These are phyloP conservation scores for Thermophis baileyi DNA, from an alignment of 2,113 vertebrate species.

Conservation along the genomic window DNA sequence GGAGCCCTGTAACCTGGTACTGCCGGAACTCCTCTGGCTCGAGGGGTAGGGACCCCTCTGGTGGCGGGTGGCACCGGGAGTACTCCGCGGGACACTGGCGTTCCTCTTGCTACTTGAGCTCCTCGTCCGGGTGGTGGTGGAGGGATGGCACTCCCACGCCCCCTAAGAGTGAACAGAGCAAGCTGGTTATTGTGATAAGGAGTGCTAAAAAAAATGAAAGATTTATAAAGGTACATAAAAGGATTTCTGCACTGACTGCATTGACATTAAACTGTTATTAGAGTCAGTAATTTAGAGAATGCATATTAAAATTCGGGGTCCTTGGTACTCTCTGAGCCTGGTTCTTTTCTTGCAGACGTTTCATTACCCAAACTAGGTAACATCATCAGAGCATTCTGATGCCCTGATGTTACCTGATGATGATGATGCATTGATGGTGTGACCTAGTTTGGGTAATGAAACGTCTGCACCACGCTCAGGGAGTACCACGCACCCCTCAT, in stretches of 20 bases:
- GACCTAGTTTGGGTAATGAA: no score
- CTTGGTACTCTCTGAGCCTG: background rate
- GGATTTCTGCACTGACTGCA: background rate
- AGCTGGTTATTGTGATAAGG: rapidly evolving
- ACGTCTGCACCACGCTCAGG: no score
- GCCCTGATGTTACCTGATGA: no score
- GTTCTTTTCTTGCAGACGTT: background rate
- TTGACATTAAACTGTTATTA: background rate
- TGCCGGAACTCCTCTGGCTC: conserved; percentile 74
- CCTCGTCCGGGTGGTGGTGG: conserved; percentile 79
- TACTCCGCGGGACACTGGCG: conserved; percentile 76
- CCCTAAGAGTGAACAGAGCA: conserved; percentile 68
- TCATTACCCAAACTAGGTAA: background rate
- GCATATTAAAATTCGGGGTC: background rate
- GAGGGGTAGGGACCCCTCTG: conserved; percentile 76
- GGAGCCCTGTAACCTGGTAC: conserved; percentile 82
- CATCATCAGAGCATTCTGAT: no score
- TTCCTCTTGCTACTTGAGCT: conserved; percentile 80
- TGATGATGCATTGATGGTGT: no score
- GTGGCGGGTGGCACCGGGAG: conserved; percentile 75
- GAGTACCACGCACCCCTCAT: no score
- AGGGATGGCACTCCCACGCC: conserved; percentile 79
- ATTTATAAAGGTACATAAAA: background rate
- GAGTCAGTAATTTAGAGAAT: background rate
- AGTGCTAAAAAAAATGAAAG: background rate